These are phyloP conservation scores for Seriola dumerili DNA, from an alignment of 2,113 vertebrate species.

Conservation along the genomic window DNA sequence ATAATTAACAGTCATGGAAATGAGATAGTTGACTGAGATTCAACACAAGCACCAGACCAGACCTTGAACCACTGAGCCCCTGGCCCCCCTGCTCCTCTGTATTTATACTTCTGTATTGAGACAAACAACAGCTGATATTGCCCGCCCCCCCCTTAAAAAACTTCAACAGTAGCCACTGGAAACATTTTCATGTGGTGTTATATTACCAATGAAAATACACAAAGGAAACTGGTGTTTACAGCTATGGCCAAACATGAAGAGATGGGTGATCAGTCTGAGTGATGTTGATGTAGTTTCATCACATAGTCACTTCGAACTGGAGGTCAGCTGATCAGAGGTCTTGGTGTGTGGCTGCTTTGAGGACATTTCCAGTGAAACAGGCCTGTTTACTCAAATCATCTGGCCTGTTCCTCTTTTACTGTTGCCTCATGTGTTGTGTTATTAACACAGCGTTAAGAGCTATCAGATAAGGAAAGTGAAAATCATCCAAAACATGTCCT, in stretches of 20 bases:
- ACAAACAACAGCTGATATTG: too few relatives aligned
- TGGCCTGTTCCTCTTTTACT: conserved; percentile 4
- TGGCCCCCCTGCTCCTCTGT: too few relatives aligned
- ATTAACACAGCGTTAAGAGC: conserved; percentile 11
- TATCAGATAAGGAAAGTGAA: not conserved
- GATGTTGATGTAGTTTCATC: too few relatives aligned
- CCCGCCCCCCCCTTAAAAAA: not conserved
- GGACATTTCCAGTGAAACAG: conserved; percentile 20
- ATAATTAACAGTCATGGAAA: too few relatives aligned
- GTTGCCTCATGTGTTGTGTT: conserved; percentile 13
- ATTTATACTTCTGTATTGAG: too few relatives aligned
- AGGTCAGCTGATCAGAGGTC: not conserved
- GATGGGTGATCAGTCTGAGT: too few relatives aligned
- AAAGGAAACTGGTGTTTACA: conserved; percentile 5
- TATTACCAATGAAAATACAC: conserved; percentile 1
- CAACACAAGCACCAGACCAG: too few relatives aligned
- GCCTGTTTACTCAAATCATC: not conserved
- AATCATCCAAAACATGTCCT: too few relatives aligned
- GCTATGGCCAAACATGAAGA: not conserved
- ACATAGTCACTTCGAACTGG: not conserved
- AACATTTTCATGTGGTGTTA: not conserved
- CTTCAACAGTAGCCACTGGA: not conserved
- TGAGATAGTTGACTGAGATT: too few relatives aligned
- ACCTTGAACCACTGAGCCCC: too few relatives aligned
- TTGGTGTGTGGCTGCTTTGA: not conserved